Base-by-base conservation (phyloP, 2,888 invertebrate genomes). In the Acanthosepion pharaonis region DNA sequence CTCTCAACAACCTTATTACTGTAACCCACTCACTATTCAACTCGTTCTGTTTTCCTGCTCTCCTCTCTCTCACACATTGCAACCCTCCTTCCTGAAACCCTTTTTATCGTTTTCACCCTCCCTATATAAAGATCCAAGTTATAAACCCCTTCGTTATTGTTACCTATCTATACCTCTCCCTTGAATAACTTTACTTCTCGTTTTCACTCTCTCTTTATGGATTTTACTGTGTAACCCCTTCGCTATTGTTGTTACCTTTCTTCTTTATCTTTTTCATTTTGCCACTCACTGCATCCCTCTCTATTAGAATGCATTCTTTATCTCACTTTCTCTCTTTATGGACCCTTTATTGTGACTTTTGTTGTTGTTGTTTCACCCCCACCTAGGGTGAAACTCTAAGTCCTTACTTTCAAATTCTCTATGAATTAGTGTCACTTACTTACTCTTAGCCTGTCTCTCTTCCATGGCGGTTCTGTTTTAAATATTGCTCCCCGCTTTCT, bases 171-270 rank as follows among this genome's bases (percentile, higher is more conserved):
- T 59, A 59, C 23, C 78, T n/a, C 78, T 78, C n/a, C 11, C n/a
- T 78, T 78, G 15, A 18, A 78, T n/a, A 78, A 78, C 78, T n/a
- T 15, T 33, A 78, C n/a, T n/a, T 78, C n/a, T 78, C n/a, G 33
- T n/a, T 78, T 78, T n/a, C 78, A 15, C n/a, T 59, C n/a, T n/a
- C 78, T n/a, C 15, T 78, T n/a, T 78, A n/a, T 78, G n/a, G n/a
- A n/a, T 78, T 78, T 78, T 78, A 78, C n/a, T 78, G 78, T 78
- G n/a, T 78, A 78, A 78, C 78, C 78, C 78, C n/a, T 78, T 78
- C 78, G 5, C n/a, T n/a, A 78, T 78, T 78, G 18, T 78, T 78
- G 18, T 78, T 78, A 78, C 78, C 78, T n/a, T 78, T 78, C n/a
- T 78, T 33, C 78, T 78, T 28, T 78, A 2, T 78, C n/a, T 78